A percentile compares a stretch with the other conserved stretches of the same genome.
These are phyloP conservation scores for Balaenoptera acutorostrata DNA, from an alignment of 2,113 vertebrate genomes.

Conservation along the genomic window DNA sequence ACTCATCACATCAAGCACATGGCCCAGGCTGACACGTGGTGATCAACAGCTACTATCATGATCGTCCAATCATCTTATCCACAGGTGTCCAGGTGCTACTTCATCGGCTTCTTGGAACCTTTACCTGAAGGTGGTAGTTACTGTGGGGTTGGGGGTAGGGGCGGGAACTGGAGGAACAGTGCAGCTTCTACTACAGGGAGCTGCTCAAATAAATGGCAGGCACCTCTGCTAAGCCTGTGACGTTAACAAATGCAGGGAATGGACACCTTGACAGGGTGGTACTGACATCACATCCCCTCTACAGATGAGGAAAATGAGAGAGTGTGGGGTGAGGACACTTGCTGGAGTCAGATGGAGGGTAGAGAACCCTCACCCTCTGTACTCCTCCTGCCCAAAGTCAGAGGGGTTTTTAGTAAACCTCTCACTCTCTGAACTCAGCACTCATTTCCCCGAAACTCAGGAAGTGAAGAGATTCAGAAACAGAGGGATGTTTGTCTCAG, in stretches of 20 bases:
- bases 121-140: fast-evolving
- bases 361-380: background rate
- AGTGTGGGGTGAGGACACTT: fast-evolving
- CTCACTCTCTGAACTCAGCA: background rate
- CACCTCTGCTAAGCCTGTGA: fast-evolving
- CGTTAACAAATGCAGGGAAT: fast-evolving
- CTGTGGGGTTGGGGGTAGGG: background rate
- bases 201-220: fast-evolving
- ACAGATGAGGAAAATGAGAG: background rate
- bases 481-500: fast-evolving
- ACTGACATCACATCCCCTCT: fast-evolving
- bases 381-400: background rate
- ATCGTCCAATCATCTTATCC: fast-evolving
- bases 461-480: fast-evolving
- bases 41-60: background rate
- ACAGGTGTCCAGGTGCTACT: background rate
- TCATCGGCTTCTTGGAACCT: background rate
- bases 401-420: background rate
- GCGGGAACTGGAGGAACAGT: fast-evolving
- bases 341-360: background rate
- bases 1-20: background rate
- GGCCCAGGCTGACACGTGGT: background rate
- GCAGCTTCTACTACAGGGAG: fast-evolving
- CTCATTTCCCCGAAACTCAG: background rate
- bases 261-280: fast-evolving